Percentiles rank a stretch among this genome's conserved stretches.
phyloP scores from a whole-genome alignment of 2,888 invertebrate genomes.

The Empis livida region DNA sequence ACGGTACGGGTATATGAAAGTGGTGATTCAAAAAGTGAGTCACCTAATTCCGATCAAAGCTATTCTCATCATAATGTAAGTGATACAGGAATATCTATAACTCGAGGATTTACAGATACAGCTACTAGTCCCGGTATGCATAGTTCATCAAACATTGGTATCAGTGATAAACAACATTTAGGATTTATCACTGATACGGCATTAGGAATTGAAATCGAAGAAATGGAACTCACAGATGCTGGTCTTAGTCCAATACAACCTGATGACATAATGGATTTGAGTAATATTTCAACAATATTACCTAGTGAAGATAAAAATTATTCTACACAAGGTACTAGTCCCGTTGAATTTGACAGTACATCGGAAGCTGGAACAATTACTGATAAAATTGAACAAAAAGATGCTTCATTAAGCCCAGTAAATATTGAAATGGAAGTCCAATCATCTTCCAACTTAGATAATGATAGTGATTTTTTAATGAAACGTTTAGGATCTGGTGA shows the following conservation, averaged over 20 bases:
- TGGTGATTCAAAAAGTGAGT: slow-evolving; percentile 28
- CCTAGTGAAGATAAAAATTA: slow-evolving; percentile 26
- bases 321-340: slow-evolving; percentile 35
- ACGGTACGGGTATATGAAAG: slow-evolving; percentile 39
- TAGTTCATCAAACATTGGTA: slow-evolving; percentile 22
- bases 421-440: slow-evolving; percentile 21
- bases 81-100: slow-evolving; percentile 43
- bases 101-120: slow-evolving; percentile 34
- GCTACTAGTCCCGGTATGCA: slow-evolving; percentile 36
- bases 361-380: slow-evolving; percentile 41
- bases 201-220: slow-evolving; percentile 35
- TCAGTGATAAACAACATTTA: slow-evolving; percentile 14
- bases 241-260: slow-evolving; percentile 43
- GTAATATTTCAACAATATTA: slow-evolving; percentile 27
- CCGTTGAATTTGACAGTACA: slow-evolving; percentile 39
- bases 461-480: background rate
- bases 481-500: slow-evolving; percentile 30
- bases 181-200: slow-evolving; percentile 38
- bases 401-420: slow-evolving; percentile 41
- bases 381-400: slow-evolving; percentile 39
- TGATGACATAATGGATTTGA: slow-evolving; percentile 32
- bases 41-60: slow-evolving; percentile 38
- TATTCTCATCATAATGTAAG: slow-evolving; percentile 38
- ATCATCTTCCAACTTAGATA: slow-evolving; percentile 6
- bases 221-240: slow-evolving; percentile 42